Conservation (phyloP, 2,113 vertebrate genomes). For the Alexandromys fortis region DNA sequence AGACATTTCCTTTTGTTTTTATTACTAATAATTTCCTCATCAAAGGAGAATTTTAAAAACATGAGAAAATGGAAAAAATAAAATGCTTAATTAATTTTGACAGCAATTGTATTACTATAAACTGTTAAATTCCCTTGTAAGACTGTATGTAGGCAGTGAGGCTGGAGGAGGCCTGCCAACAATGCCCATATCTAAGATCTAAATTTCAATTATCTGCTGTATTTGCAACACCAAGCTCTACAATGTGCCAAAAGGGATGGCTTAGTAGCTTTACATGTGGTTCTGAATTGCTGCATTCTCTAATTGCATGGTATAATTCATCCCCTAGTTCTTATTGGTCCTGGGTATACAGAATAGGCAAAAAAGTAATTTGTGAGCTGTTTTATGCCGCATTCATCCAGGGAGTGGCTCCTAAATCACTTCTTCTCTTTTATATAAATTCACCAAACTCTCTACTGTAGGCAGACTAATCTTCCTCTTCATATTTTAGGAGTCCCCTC, state of each 20-base stretch:
- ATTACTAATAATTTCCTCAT: constrained; percentile 53
- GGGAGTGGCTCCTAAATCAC: neutral
- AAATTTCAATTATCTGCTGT: constrained; percentile 74
- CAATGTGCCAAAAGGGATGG: constrained; percentile 59
- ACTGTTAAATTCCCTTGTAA: constrained; percentile 57
- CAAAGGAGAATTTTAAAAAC: constrained; percentile 41
- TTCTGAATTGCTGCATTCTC: constrained; percentile 46
- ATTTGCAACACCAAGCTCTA: constrained; percentile 66
- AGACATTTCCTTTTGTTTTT: constrained; percentile 55
- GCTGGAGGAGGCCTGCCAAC: constrained; percentile 38
- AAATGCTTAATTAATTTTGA: constrained; percentile 57
- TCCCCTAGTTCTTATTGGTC: neutral
- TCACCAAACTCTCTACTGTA: neutral
- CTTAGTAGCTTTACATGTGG: constrained; percentile 48
- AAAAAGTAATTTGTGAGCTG: neutral
- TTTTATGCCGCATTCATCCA: neutral
- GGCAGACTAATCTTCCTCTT: neutral
- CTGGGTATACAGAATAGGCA: neutral
- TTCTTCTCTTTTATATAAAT: neutral
- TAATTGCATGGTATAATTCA: constrained; percentile 20
- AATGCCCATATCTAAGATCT: constrained; percentile 66
- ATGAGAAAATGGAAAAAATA: neutral
- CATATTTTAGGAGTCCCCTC: neutral
- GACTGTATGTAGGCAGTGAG: constrained; percentile 32
- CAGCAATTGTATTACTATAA: constrained; percentile 64